Percentiles rank a stretch among this genome's conserved stretches.
These are phyloP conservation scores for Rhimphoctona megacephalus DNA, from an alignment of 2,888 invertebrate species.

Conservation along the genomic window DNA sequence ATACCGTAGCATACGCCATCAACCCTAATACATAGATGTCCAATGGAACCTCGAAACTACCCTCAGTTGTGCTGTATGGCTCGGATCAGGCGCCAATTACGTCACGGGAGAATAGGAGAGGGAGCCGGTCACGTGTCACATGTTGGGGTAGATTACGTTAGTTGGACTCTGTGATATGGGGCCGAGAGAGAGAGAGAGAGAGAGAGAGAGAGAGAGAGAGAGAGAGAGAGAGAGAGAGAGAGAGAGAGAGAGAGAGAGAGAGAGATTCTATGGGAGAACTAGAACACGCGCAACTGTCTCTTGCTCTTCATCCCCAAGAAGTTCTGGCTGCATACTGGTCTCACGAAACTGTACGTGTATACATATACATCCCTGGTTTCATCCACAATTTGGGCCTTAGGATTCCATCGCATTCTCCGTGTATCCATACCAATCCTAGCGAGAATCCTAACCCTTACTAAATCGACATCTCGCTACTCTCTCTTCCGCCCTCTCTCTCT, in stretches of 20 bases:
- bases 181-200: neutral
- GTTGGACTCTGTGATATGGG: slow-evolving; percentile 69
- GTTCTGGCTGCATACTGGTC: slow-evolving; percentile 23
- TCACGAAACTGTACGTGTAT: neutral
- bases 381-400: slow-evolving; percentile 29
- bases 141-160: slow-evolving; percentile 79
- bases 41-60: slow-evolving; percentile 48
- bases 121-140: slow-evolving; percentile 77
- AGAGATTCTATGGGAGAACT: slow-evolving; percentile 38
- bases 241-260: slow-evolving; percentile 24
- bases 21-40: slow-evolving; percentile 14
- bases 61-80: slow-evolving; percentile 45
- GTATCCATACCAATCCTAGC: slow-evolving; percentile 50
- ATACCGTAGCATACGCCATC: slow-evolving; percentile 5
- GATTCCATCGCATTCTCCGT: slow-evolving; percentile 34
- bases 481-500: neutral
- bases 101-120: slow-evolving; percentile 55
- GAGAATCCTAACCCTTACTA: slow-evolving; percentile 54
- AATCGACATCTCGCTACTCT: neutral
- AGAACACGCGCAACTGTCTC: slow-evolving; percentile 41
- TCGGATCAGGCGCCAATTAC: slow-evolving; percentile 69
- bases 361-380: slow-evolving; percentile 14
- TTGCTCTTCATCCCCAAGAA: slow-evolving; percentile 44
- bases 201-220: slow-evolving; percentile 28
- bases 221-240: slow-evolving; percentile 28